Conservation (phyloP, 2,797 vertebrate genomes). For the Myoxocephalus aenaeus region DNA sequence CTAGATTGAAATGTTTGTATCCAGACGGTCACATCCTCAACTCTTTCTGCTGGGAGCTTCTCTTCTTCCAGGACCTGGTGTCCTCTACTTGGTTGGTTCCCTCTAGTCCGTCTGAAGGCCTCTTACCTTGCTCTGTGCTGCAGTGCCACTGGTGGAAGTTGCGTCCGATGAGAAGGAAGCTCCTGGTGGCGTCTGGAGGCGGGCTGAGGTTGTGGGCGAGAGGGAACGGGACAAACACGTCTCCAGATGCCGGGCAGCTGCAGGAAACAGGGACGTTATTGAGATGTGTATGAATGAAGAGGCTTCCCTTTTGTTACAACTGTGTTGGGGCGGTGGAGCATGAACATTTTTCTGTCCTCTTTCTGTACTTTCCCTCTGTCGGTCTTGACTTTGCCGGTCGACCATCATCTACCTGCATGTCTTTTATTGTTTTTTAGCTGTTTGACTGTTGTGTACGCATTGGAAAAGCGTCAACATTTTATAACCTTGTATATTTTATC, state of each 20-base stretch:
- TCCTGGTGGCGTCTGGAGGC: conserved; percentile 83
- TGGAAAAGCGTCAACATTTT: no score
- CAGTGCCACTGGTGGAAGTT: conserved; percentile 96
- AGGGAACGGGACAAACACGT: conserved; percentile 84
- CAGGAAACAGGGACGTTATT: background rate
- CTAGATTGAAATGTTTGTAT: background rate
- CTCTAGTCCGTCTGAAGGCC: background rate
- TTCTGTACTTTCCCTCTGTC: no score
- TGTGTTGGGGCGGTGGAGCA: no score
- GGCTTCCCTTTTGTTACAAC: background rate
- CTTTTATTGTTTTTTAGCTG: no score
- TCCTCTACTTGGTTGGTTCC: background rate
- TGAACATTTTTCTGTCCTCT: no score
- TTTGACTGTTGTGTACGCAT: no score
- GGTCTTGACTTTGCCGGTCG: no score
- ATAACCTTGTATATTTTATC: no score
- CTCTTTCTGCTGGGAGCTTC: background rate
- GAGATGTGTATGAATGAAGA: background rate
- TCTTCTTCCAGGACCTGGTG: background rate
- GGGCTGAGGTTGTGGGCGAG: conserved; percentile 80
- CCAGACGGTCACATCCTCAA: background rate
- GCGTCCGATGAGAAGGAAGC: conserved; percentile 92
- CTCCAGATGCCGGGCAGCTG: conserved; percentile 79
- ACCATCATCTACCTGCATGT: no score
- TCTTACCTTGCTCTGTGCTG: conserved; percentile 92